These are phyloP conservation scores for Potorous gilbertii DNA, from an alignment of 2,797 vertebrate genomes.

Conservation along the genomic window DNA sequence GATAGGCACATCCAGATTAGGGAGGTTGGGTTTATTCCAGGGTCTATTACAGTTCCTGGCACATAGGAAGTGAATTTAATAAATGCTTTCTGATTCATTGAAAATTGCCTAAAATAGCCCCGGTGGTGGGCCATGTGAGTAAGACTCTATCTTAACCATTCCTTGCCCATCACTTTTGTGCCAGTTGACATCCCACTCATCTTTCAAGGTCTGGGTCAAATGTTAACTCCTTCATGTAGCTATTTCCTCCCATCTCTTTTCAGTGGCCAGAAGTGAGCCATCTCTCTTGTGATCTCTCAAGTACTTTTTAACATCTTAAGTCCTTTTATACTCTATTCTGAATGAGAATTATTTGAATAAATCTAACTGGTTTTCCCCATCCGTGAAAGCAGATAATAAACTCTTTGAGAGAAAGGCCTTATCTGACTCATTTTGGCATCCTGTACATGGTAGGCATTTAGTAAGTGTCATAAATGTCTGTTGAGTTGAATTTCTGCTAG, in stretches of 20 bases:
- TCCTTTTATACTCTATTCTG: background rate
- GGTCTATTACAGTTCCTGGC: background rate
- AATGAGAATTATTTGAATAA: background rate
- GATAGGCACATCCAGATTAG: background rate
- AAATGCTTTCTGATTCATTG: background rate
- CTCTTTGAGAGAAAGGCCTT: background rate
- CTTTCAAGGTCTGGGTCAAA: background rate
- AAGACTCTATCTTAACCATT: background rate
- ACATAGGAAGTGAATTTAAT: background rate
- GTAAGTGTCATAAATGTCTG: background rate
- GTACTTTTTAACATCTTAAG: background rate
- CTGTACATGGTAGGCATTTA: background rate
- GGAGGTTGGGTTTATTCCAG: background rate
- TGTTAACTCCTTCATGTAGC: background rate
- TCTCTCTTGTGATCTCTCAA: background rate
- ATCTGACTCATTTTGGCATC: background rate
- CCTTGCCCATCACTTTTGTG: background rate
- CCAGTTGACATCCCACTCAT: background rate
- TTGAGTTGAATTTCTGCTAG: background rate
- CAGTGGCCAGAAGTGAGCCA: background rate
- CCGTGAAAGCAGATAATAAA: background rate
- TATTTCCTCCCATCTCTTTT: background rate
- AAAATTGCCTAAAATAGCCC: background rate
- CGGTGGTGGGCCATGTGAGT: background rate
- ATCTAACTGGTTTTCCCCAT: background rate